Base-by-base conservation (phyloP, 2,113 vertebrate species). In the Lasiurus cinereus region DNA sequence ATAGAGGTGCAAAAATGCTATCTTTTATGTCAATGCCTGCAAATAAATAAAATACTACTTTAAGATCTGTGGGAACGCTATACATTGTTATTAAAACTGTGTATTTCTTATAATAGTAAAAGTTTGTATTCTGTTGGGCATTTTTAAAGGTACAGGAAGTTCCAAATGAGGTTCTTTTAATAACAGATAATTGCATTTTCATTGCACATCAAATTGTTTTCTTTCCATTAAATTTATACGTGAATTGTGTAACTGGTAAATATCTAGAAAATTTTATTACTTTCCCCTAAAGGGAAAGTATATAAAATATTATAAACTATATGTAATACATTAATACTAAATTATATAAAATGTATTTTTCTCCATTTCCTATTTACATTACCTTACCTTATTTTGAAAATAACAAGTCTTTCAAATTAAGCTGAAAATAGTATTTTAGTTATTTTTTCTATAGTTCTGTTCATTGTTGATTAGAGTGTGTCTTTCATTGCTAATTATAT, bases 221-320 rank as follows among this genome's bases (percentile, higher is more conserved):
- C 43, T 86, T 92, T 39, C 43, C 77, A 11, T 93, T 76, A 91
- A 85, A 88, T 79, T 88, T 88, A 83, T 88, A n/a, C n/a, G 94
- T 92, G 66, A 88, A 67, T 88, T 92, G 19, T 90, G 2, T 92
- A 91, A 78, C n/a, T 66, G 27, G 46, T 79, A 83, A 73, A 59
- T 79, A 85, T 33, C 4, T 67, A 56, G 31, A 82, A 78, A 74
- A n/a, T 84, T 48, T 27, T 72, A 50, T 72, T 76, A 92, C 27
- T 84, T 87, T 85, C 88, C 8, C 16, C 31, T 91, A 62, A 84
- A n/a, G 39, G 27, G 50, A 48, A 74, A 59, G 31, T 46, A 50
- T 48, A 48, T 86, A 43, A 79, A 70, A 16, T 87, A 82, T 16
- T 91, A 74, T 50, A 95, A 84, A 50, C 46, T 50, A 70, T 50